A percentile compares a stretch with the other conserved stretches of the same genome.
Conservation (phyloP, 2,888 invertebrate species). For the Eilema sororculum region DNA sequence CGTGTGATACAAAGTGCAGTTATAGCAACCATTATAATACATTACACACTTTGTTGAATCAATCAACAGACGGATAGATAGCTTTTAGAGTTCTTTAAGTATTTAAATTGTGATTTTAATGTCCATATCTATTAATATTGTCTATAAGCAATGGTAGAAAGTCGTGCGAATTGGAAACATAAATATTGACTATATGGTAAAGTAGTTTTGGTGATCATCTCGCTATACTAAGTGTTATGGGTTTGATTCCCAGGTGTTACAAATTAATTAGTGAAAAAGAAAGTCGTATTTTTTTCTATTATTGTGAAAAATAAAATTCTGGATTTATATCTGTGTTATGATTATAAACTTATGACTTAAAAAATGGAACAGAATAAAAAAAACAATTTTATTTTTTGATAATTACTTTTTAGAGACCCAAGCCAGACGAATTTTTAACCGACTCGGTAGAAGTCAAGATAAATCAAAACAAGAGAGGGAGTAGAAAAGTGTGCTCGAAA, state of each 20-base stretch:
- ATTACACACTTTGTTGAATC: conserved; percentile 43
- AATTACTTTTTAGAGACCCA: no score
- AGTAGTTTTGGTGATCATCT: background rate
- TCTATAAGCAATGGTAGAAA: background rate
- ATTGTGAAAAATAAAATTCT: background rate
- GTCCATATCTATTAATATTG: background rate
- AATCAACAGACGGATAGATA: conserved; percentile 40
- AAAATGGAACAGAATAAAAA: no score
- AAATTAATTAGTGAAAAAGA: background rate
- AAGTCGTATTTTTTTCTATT: background rate
- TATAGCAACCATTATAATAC: conserved; percentile 46
- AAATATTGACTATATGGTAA: background rate
- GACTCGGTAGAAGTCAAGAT: no score
- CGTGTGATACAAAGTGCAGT: conserved; percentile 46
- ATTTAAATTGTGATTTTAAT: background rate
- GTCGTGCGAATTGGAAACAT: background rate
- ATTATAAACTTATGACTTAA: no score
- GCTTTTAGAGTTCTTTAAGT: conserved; percentile 19
- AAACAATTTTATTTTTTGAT: no score
- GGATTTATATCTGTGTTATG: no score
- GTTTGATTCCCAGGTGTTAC: background rate
- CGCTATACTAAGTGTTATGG: background rate
- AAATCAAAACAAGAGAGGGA: no score
- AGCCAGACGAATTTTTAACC: no score
- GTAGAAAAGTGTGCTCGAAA: no score